Base-by-base conservation (phyloP, 2,113 vertebrate genomes). In the Sardina pilchardus region DNA sequence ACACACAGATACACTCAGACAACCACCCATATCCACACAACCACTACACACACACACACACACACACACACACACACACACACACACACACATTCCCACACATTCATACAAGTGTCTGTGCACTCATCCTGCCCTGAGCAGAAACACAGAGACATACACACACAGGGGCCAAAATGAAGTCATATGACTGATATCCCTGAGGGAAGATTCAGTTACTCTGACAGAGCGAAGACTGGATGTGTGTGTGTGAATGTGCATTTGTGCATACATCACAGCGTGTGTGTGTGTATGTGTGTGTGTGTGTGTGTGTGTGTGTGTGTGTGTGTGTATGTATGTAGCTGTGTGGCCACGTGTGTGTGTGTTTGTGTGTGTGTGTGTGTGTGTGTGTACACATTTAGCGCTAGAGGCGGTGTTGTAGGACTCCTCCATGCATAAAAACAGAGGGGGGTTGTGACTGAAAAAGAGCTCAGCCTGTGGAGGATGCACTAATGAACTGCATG, bases 161-260 rank as follows among this genome's bases (percentile, higher is more conserved):
- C 63, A 71, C n/a, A n/a, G 63, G 34, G 63, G 63, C 63, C n/a
- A 71, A 59, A 53, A 85, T 80, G 45, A 81, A 87, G 81, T 82
- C 83, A 80, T 85, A 44, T 82, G 36, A 48, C 36, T 59, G 24
- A 71, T 36, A 2, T 26, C 63, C 83, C 63, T 75, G 6, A 82
- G 56, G 45, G 48, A 50, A 36, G 83, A n/a, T 84, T 48, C 63
- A 34, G 42, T 84, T 44, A 84, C 83, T 67, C 63, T 67, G 44
- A 71, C 36, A 84, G 45, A 43, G 59, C 14, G 47, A 81, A 86
- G 42, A 84, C 14, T 43, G 39, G 71, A n/a, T 63, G 80, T 80
- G 26, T 34, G 63, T 30, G 63, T 34, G 63, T 1, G 6, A 8
- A 17, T 30, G 12, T 21, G 19, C 50, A 34, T 42, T 85, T 53